Base-by-base conservation (phyloP, 2,797 vertebrate species). In the Anguilla obscura region DNA sequence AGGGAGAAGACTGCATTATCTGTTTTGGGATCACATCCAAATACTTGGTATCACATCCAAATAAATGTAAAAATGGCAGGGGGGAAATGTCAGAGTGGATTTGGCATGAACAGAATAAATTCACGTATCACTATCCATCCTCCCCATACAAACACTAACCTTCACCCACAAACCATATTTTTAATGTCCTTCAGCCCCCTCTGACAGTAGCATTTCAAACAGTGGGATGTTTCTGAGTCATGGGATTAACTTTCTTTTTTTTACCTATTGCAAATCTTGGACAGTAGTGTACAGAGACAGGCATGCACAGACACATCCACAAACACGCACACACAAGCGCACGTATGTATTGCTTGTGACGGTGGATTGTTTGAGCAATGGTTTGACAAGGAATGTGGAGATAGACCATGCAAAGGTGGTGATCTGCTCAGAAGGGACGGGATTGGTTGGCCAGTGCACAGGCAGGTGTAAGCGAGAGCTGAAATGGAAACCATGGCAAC, bases 401-500 rank as follows among this genome's bases (percentile, higher is more conserved):
- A 50, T 9, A n/a, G 40, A 82, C 7, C 45, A 50, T 50, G 45
- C 18, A 50, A 50, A 82, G 79, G 45, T n/a, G 40, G 45, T 16
- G 50, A 48, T 85, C 50, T 85, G 84, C 30, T 58, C 54, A 60
- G 84, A 85, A 36, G 84, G 33, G 45, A 36, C 54, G 40, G 50
- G 87, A 40, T 84, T 33, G 52, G 33, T 69, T 56, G 66, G 82
- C 50, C 69, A 85, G 30, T 33, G 27, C 93, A 94, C 93, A 91
- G 93, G 94, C 94, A 91, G 91, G 92, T 89, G 91, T 89, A 94
- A 93, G 91, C 91, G 91, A 94, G 93, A 94, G 91, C 92, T 94
- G 93, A 94, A 94, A 91, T 93, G 93, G 96, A 95, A 96, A 96
- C 96, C 96, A 96, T 96, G 95, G 96, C 94, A 96, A 96, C 96